Evolutionary conservation across 2,888 invertebrate species (phyloP), one percentile per base, ranked within the genome.

Genomic region (Meganola albula): DNA sequence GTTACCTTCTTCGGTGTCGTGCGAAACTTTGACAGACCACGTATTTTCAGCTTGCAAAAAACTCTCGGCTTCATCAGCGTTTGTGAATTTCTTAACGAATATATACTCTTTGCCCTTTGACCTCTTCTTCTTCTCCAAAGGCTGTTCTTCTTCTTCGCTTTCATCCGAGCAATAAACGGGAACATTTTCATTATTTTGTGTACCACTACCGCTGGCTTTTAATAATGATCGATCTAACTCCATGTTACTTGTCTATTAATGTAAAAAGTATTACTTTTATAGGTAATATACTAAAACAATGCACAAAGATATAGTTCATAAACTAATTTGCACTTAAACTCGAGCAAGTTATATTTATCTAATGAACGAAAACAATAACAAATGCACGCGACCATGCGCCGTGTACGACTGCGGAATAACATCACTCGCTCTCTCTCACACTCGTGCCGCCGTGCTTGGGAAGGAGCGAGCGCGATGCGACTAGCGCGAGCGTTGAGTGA

Each of bases 151-250:
- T 12, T 12, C 21, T 21, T 25, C 25, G 9, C n/a, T n/a, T 26
- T 32, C 31, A 21, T 25, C 25, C 8, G 31, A 32, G 22, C 26
- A 32, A 20, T 32, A 32, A 24, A 24, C 16, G 24, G 30, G 30
- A 28, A 21, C 20, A 28, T 26, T 12, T 12, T 28, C 28, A n/a
- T 28, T n/a, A 22, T 28, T 28, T 28, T 28, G 21, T 12, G 11
- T 22, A 28, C 21, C 21, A 28, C 26, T 14, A 26, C 14, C 7
- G 26, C 26, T 26, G 26, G 26, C 13, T 26, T 26, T 14, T 26
- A 28, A 20, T 28, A 11, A 11, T 28, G 11, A 21, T 28, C 11
- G 22, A 7, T 28, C 22, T 28, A 11, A 20, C n/a, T 28, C 28
- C 28, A 28, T 28, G 11, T 20, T 28, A 28, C 9, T 16, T 16